These are phyloP conservation scores for Edolisoma coerulescens DNA, from an alignment of 2,113 vertebrate genomes.

Conservation along the genomic window DNA sequence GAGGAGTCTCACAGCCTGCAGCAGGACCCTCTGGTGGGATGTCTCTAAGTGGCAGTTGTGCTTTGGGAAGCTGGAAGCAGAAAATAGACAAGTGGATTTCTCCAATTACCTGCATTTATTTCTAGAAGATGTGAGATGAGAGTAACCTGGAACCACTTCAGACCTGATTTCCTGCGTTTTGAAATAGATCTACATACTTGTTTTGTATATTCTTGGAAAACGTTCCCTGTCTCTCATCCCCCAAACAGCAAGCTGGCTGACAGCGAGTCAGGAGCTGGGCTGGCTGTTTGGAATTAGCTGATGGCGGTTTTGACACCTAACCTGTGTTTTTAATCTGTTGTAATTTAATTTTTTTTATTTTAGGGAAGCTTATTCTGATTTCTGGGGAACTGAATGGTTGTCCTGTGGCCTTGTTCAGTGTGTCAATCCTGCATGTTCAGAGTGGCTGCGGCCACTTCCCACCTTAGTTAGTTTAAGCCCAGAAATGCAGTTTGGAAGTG, in stretches of 20 bases:
- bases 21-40: background rate
- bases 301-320: background rate
- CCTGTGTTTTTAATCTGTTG: background rate
- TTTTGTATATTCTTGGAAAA: background rate
- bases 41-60: background rate
- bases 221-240: background rate
- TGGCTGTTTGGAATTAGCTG: background rate
- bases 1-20: background rate
- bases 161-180: background rate
- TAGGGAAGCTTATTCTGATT: background rate
- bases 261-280: background rate
- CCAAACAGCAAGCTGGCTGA: background rate
- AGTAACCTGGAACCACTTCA: background rate
- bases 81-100: background rate
- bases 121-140: background rate
- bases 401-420: constrained; percentile 35
- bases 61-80: background rate
- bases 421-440: background rate
- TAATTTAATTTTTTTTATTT: background rate
- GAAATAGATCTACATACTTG: background rate
- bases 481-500: background rate
- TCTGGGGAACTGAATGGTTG: background rate
- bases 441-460: background rate
- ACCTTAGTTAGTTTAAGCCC: background rate
- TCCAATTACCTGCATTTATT: background rate